A percentile compares a stretch with the other conserved stretches of the same genome.
Evolutionary conservation across 1,140 invertebrate species (phyloP).

Genomic region (Ceratosolen fusciceps): DNA sequence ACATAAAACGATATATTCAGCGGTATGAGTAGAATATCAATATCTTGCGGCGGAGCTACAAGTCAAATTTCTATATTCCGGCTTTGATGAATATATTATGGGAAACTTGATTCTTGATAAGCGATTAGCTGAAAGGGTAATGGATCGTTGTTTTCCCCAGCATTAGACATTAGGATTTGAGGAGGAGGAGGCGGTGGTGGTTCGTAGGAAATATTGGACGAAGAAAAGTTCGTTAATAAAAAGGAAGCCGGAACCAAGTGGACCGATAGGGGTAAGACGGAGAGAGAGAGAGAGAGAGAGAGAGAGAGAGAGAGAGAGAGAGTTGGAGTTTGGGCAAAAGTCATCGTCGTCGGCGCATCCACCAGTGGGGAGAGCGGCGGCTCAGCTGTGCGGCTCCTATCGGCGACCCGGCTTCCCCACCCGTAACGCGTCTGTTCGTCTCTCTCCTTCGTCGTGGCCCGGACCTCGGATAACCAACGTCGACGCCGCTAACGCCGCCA

Average conservation of each 20-base stretch:
- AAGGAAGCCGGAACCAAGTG: neutral
- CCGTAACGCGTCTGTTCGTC: slow-evolving; percentile 3
- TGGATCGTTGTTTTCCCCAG: no score
- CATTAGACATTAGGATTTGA: neutral
- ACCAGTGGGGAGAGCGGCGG: slow-evolving; percentile 57
- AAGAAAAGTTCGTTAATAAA: no score
- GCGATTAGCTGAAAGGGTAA: no score
- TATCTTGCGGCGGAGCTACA: no score
- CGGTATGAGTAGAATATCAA: no score
- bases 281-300: neutral
- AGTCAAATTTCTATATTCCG: no score
- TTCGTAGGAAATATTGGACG: no score
- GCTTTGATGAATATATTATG: no score
- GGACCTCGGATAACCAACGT: slow-evolving; percentile 66
- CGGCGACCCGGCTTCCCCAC: slow-evolving; percentile 42
- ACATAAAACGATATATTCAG: no score
- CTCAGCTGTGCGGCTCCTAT: slow-evolving; percentile 65
- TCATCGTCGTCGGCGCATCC: slow-evolving; percentile 62
- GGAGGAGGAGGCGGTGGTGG: neutral
- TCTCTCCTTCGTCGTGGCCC: slow-evolving; percentile 53
- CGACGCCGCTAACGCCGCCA: slow-evolving; percentile 52
- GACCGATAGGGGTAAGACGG: slow-evolving; percentile 13
- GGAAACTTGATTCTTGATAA: no score
- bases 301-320: slow-evolving; percentile 11
- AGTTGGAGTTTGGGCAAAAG: neutral